Evolutionary conservation across 2,888 invertebrate species (phyloP), one percentile per base, ranked within the genome.

Genomic region (Oscheius sp.): DNA sequence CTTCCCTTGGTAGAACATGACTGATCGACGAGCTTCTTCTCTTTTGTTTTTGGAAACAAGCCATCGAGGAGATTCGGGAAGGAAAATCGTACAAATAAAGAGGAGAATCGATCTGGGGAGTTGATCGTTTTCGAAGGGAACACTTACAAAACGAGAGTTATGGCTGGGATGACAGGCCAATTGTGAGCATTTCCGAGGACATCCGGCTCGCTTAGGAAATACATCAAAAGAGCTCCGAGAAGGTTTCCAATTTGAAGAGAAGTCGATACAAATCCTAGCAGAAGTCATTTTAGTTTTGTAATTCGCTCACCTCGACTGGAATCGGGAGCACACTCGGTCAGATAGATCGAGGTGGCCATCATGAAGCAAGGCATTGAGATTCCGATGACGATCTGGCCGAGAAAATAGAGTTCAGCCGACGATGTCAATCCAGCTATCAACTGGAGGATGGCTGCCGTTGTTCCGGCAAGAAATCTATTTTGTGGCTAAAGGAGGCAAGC

Each of bases 31-130:
- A 1, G 77, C 77, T 45, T 74, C 73, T 34, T 75, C 73, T 37
- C 63, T 48, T 46, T 63, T 25, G 23, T 67, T 70, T 31, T 71
- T 70, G 20, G 66, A 37, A 0, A 73, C 63, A 2, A 77, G 65
- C 77, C 77, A 77, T 69, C 73, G 73, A 8, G 77, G 77, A 42
- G 77, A 77, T 12, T 77, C 77, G n/a, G 73, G 74, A 20, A 77
- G 42, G 3, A 65, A 48, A 1, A 29, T 29, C 0, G 73, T 64
- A 39, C 66, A 29, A 1, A 66, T 25, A 31, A 72, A 75, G 17
- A 65, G 39, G 1, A 71, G 20, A 10, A 65, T 15, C 2, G 69
- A 71, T 39, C 76, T 76, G 31, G 27, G 31, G 12, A 23, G 3
- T 15, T 2, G 23, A 20, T 2, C 25, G 3, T 8, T 12, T 5